Conservation (phyloP, 2,888 invertebrate species). For the Adelphocoris suturalis region DNA sequence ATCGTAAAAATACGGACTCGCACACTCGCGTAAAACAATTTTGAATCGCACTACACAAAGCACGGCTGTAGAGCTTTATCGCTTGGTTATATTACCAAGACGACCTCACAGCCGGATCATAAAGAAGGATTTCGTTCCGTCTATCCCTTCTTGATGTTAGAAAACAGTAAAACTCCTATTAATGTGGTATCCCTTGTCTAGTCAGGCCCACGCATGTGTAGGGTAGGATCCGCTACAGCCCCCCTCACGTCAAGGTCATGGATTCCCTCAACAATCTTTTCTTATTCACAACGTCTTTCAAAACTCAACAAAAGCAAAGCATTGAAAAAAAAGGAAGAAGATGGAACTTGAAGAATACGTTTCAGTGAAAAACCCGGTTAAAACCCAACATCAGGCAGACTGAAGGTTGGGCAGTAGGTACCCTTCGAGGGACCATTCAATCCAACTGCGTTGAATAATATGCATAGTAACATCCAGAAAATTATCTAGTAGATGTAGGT, state of each 20-base stretch:
- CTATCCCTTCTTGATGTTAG: not conserved
- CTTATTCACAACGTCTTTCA: conserved; percentile 8
- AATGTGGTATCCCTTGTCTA: not conserved
- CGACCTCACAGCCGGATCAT: not conserved
- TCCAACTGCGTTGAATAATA: too few species aligned
- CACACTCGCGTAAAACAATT: too few species aligned
- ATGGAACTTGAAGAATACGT: not conserved
- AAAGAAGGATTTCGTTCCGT: conserved; percentile 1
- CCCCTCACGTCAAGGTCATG: not conserved
- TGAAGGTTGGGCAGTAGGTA: too few species aligned
- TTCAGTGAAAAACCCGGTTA: too few species aligned
- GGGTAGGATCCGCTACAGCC: not conserved
- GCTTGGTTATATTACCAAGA: not conserved
- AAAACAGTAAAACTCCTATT: not conserved
- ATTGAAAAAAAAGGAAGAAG: not conserved
- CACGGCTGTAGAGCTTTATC: not conserved
- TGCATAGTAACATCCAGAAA: too few species aligned
- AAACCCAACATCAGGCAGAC: too few species aligned
- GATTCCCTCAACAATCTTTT: not conserved
- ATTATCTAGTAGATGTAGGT: too few species aligned
- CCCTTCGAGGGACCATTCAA: too few species aligned
- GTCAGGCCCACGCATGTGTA: not conserved
- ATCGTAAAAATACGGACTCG: too few species aligned
- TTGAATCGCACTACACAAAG: not conserved
- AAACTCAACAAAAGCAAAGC: conserved; percentile 4